Percentiles rank a stretch among this genome's conserved stretches.
phyloP scores from a whole-genome alignment of 2,113 vertebrate species.

The Zosterops hypoxanthus region DNA sequence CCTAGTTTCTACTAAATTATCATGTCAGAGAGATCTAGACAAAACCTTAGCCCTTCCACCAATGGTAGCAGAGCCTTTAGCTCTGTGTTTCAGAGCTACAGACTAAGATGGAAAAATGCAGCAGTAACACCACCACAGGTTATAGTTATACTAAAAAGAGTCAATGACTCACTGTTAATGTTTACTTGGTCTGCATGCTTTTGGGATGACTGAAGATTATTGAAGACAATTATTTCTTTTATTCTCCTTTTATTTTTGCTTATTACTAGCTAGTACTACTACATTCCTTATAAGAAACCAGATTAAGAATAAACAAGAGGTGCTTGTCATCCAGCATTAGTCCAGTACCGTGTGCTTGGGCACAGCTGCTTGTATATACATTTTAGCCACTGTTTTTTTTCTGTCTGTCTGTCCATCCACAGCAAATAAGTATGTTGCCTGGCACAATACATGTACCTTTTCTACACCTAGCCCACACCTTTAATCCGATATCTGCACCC shows the following conservation, averaged over 20 bases:
- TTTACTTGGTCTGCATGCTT: slow-evolving; percentile 10
- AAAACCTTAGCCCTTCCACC: neutral
- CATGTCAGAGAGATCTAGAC: neutral
- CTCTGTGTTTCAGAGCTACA: neutral
- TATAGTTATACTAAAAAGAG: neutral
- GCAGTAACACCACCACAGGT: neutral
- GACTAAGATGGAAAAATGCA: neutral
- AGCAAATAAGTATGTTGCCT: neutral
- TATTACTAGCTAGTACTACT: neutral
- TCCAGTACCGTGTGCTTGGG: neutral
- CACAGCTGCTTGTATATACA: neutral
- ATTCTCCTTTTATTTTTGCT: neutral
- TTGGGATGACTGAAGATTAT: neutral
- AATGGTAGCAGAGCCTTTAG: neutral
- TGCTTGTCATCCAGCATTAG: neutral
- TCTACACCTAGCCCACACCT: neutral
- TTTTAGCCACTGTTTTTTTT: neutral
- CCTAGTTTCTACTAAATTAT: neutral
- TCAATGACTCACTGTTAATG: neutral
- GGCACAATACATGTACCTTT: neutral
- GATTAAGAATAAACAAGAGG: neutral
- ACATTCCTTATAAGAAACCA: neutral
- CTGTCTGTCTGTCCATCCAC: neutral
- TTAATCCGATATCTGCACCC: neutral
- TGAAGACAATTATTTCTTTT: neutral